Evolutionary conservation across 1,140 invertebrate genomes (phyloP), one percentile per base, ranked within the genome.

Genomic region (Chymomyza costata): DNA sequence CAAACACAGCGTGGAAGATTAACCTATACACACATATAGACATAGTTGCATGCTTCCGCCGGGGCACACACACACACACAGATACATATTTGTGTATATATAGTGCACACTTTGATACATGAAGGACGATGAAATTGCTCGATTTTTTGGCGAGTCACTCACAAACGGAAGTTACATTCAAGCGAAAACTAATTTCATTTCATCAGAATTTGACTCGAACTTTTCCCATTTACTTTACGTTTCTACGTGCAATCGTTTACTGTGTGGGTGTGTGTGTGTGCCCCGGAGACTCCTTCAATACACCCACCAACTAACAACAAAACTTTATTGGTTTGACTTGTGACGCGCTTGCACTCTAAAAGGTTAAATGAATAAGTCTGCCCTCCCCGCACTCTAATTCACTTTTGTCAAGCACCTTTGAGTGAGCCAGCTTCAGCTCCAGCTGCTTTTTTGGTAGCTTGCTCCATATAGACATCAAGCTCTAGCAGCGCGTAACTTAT

Each of bases 111-210:
- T n/a, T n/a, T n/a, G n/a, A n/a, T n/a, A n/a, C n/a, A n/a, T n/a
- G n/a, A n/a, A n/a, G n/a, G 41, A 57, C 59, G 37, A 57, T 46
- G 41, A 58, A 57, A 62, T 43, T 62, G 59, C 54, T 45, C 38
- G 40, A 55, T 55, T 48, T 60, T 61, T 37, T 45, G 57, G 50
- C 57, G 51, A 61, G 57, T 65, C 57, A 61, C 56, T 65, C 57
- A 47, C 51, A 55, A 65, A 65, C 62, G 62, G 62, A 65, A 65
- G 62, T 65, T 65, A 65, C 51, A 61, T 52, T 65, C 58, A 61
- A 61, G 62, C 62, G 62, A 65, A 65, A 65, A 65, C 62, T 65
- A 65, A 65, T 65, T 65, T 65, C 62, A 65, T 65, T 65, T 65
- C 57, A 65, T 65, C 62, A 61, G 57, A 65, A 65, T 65, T 65